Evolutionary conservation across 2,888 invertebrate species (phyloP), one percentile per base, ranked within the genome.

Genomic region (Ormyrus nitidulus): DNA sequence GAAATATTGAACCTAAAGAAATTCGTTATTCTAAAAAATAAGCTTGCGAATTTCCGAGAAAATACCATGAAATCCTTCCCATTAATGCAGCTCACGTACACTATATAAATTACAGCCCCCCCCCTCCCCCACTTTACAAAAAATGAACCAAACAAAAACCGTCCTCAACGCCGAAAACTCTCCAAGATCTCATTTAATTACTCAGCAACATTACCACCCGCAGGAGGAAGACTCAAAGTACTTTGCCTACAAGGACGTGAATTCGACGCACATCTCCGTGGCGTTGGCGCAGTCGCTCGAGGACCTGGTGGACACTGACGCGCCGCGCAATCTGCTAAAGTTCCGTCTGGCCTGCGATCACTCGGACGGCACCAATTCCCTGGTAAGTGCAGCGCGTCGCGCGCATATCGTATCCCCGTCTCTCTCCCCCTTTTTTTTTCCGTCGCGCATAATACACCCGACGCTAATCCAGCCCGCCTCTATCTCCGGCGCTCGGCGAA

Each of bases 301-400:
- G 86, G 93, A 94, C 72, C 91, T 97, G 64, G 97, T 97, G 44
- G 97, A 97, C 91, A 93, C 94, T 34, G 96, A 96, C 87, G 92
- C 93, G 71, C 96, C 96, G 0, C 94, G 95, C 88, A 96, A 96
- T 90, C 93, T 96, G 68, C 92, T 96, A 81, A 96, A 96, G 91
- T 96, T 96, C 91, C 92, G 96, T 62, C 92, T 96, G 53, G 93
- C 95, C 61, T 96, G 96, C 87, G 95, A 95, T 87, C 94, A 93
- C 85, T 92, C 93, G 71, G 92, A 93, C 13, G 94, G 93, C 9
- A 94, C 93, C 84, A 94, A 95, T 86, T 92, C 93, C 61, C 82
- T 87, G 88, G 95, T 94, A 89, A 91, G 91, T 90, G 82, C 2
- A 2, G 1, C 1, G 51, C 11, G 51, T 13, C 7, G n/a, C 4